Evolutionary conservation across 2,888 invertebrate species (phyloP), one percentile per base, ranked within the genome.

Genomic region (Drosophila borealis): DNA sequence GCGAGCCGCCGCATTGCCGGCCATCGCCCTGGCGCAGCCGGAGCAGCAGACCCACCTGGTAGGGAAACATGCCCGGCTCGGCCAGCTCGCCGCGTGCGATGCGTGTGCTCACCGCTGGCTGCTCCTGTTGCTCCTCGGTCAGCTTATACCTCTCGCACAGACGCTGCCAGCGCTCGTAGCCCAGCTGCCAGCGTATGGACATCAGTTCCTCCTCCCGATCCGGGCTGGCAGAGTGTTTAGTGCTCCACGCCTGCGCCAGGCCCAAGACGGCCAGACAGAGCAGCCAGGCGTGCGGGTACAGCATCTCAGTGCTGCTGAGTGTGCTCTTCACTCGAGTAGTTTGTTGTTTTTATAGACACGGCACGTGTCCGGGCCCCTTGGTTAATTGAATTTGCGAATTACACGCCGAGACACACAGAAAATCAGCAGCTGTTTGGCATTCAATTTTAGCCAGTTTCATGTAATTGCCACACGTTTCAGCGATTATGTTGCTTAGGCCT

Each of bases 81-180:
- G 91, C 91, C 45, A 89, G 55, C 4, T 83, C 55, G 4, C 92
- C 92, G n/a, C 90, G 87, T 2, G 91, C 83, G 3, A 92, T 91
- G 48, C 91, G 89, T 21, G 73, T 80, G 37, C 33, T 55, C 3
- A 63, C 53, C 29, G 53, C 34, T 13, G 11, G 49, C 33, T n/a
- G 46, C 34, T 25, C 50, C 13, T 57, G 34, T 3, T 36, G 36
- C 11, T 21, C 13, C 4, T 8, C 8, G 8, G 48, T 19, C 33
- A 11, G 19, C 5, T 69, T 53, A 9, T 70, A 82, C 10, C 72
- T 54, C 8, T 46, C 63, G 29, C 86, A 86, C n/a, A 67, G 55
- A 1, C 62, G 63, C 33, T 69, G 74, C 80, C 82, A 80, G 5
- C 59, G 45, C 36, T 79, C 77, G n/a, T 81, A 80, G 44, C 59